These are phyloP conservation scores for Sisyra nigra DNA, from an alignment of 2,888 invertebrate species.

Conservation along the genomic window DNA sequence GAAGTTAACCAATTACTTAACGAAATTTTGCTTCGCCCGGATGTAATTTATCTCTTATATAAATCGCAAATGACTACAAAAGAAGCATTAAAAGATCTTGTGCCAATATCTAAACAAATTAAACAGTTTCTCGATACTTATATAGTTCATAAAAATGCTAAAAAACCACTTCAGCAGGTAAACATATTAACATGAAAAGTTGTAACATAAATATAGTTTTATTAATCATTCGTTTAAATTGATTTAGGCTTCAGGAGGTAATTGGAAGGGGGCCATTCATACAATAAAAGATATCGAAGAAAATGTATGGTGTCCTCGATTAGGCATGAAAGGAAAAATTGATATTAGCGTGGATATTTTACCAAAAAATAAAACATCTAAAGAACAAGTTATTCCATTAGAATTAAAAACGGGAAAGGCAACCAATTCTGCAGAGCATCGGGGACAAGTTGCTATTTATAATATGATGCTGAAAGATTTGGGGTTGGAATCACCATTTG, in stretches of 20 bases:
- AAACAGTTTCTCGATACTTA: slow-evolving; percentile 37
- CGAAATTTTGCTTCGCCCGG: slow-evolving; percentile 28
- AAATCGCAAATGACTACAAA: slow-evolving; percentile 40
- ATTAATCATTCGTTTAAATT: not conserved
- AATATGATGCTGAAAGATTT: slow-evolving; percentile 67
- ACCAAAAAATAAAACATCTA: slow-evolving; percentile 22
- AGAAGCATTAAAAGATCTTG: slow-evolving; percentile 31
- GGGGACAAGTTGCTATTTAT: slow-evolving; percentile 80
- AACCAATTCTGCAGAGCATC: slow-evolving; percentile 73
- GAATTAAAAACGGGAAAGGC: slow-evolving; percentile 90
- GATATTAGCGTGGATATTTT: slow-evolving; percentile 54
- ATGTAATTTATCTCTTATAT: slow-evolving; percentile 45
- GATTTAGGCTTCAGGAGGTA: slow-evolving; percentile 15
- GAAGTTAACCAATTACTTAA: slow-evolving; percentile 31
- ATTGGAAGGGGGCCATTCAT: slow-evolving; percentile 50
- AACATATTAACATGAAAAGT: not conserved
- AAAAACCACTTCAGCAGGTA: not conserved
- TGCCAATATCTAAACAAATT: slow-evolving; percentile 31
- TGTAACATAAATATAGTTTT: not conserved
- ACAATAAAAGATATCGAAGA: slow-evolving; percentile 85
- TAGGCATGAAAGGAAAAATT: slow-evolving; percentile 91
- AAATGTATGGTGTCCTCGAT: slow-evolving; percentile 77
- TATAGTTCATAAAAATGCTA: not conserved
- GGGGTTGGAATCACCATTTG: slow-evolving; percentile 48
- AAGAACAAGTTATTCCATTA: slow-evolving; percentile 43